Evolutionary conservation across 2,797 vertebrate species (phyloP).

Genomic region (Pipistrellus kuhlii): DNA sequence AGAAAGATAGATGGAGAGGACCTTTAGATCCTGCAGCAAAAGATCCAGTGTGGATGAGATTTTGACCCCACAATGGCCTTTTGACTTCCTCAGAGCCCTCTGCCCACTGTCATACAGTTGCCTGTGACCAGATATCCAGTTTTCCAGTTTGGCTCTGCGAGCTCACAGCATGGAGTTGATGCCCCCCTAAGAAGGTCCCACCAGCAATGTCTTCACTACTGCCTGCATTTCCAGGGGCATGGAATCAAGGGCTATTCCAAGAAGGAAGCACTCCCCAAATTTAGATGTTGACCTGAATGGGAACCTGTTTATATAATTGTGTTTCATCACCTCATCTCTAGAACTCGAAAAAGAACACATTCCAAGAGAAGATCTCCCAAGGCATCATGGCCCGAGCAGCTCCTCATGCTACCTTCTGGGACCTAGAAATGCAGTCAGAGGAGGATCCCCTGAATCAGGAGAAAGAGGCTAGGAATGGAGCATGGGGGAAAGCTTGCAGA

Average conservation of each 20-base stretch:
- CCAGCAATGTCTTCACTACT: not conserved
- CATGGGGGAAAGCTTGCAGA: not conserved
- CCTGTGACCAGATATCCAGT: not conserved
- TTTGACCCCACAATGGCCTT: not conserved
- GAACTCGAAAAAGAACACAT: not conserved
- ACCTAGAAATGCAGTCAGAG: not conserved
- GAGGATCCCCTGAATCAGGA: not conserved
- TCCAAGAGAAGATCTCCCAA: not conserved
- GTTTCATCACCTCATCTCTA: not conserved
- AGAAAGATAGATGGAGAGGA: not conserved
- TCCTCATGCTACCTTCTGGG: not conserved
- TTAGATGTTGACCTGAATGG: not conserved
- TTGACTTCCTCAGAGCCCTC: not conserved
- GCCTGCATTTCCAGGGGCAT: too few species aligned
- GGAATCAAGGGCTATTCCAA: not conserved
- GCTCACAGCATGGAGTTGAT: not conserved
- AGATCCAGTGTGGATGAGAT: not conserved
- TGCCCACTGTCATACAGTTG: not conserved
- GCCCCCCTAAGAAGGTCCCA: not conserved
- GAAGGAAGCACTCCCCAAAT: constrained; percentile 11
- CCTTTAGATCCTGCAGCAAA: not conserved
- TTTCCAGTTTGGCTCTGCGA: not conserved
- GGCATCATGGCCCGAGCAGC: accelerated
- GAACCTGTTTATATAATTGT: not conserved
- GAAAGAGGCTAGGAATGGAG: not conserved